Percentiles rank a stretch among this genome's conserved stretches.
phyloP scores from a whole-genome alignment of 2,113 vertebrate genomes.

The Tympanuchus pallidicinctus region DNA sequence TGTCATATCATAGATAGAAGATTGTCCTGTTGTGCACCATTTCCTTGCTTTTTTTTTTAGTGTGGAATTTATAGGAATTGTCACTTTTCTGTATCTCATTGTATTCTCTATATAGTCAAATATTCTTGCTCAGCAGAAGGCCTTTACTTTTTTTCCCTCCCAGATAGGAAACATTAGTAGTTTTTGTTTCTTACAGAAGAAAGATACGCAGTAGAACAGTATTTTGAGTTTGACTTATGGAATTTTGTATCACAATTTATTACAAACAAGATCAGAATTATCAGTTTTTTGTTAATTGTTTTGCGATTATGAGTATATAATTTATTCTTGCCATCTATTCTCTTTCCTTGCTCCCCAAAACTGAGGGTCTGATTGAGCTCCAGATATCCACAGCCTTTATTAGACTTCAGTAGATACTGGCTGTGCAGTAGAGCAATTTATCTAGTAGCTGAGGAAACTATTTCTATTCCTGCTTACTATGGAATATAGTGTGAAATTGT shows the following conservation, averaged over 20 bases:
- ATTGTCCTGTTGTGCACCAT: neutral
- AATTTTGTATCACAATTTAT: neutral
- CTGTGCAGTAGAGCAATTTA: neutral
- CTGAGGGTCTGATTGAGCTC: conserved; percentile 18
- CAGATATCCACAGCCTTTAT: neutral
- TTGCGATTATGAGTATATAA: conserved; percentile 4
- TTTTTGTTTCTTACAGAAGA: neutral
- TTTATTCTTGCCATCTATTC: conserved; percentile 43
- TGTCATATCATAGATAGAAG: neutral
- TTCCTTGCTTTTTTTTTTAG: neutral
- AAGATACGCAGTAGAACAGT: neutral
- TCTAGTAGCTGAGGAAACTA: neutral
- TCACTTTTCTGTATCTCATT: neutral
- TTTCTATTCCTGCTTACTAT: neutral
- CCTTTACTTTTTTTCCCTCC: neutral
- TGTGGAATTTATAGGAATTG: neutral
- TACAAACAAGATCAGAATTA: neutral
- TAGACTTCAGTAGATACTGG: neutral
- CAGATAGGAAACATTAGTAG: neutral
- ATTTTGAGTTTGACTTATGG: neutral
- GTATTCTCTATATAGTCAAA: neutral
- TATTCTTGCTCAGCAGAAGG: neutral
- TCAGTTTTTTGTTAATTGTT: conserved; percentile 39
- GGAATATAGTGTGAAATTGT: neutral
- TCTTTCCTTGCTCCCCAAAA: conserved; percentile 23